A percentile compares a stretch with the other conserved stretches of the same genome.
Evolutionary conservation across 1,140 invertebrate genomes (phyloP).

Genomic region (Brachionus koreanus): DNA sequence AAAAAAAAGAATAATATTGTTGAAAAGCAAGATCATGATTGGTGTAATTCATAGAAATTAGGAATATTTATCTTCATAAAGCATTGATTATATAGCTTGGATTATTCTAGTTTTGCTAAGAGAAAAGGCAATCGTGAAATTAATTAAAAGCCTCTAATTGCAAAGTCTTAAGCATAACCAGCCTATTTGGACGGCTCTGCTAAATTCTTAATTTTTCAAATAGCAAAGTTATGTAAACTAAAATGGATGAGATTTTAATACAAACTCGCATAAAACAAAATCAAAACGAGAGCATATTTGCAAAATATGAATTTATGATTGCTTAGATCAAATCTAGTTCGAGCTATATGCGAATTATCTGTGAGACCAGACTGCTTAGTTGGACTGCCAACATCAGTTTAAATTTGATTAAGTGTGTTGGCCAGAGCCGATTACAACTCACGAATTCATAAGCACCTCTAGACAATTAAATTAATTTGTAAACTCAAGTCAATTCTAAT

Average conservation of each 20-base stretch:
- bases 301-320: neutral
- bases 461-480: neutral
- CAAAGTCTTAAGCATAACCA: slow-evolving; percentile 33
- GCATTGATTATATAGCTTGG: neutral
- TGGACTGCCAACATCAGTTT: neutral
- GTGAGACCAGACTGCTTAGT: neutral
- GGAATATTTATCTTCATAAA: neutral
- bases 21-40: slow-evolving; percentile 15
- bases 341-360: neutral
- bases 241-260: neutral
- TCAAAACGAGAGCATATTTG: neutral
- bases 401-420: neutral
- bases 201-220: neutral
- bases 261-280: neutral
- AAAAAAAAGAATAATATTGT: neutral
- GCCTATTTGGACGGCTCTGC: neutral
- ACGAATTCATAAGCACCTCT: neutral
- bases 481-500: neutral
- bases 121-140: slow-evolving; percentile 2
- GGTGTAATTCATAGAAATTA: slow-evolving; percentile 21
- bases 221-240: neutral
- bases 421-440: neutral
- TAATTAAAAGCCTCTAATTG: slow-evolving; percentile 18
- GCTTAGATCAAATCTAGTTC: neutral
- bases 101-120: neutral